Evolutionary conservation across 2,888 invertebrate species (phyloP).

Genomic region (Idaea aversata): DNA sequence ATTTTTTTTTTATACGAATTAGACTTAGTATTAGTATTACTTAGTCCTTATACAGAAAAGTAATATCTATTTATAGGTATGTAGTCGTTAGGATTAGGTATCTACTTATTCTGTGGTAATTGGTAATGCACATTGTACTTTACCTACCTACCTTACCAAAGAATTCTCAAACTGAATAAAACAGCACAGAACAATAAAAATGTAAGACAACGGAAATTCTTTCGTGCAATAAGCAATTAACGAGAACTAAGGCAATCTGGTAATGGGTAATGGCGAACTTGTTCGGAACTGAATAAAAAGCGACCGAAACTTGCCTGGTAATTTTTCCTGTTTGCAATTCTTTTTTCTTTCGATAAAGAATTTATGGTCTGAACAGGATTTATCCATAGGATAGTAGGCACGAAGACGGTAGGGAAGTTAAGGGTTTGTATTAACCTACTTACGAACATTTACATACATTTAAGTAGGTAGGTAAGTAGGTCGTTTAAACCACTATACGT

Average conservation of each 20-base stretch:
- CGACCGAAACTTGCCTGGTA: slow-evolving; percentile 4
- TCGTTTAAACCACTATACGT: too few species aligned
- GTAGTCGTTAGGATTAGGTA: too few species aligned
- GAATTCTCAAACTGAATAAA: slow-evolving; percentile 1
- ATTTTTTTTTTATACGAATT: too few species aligned
- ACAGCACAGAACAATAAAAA: slow-evolving; percentile 15
- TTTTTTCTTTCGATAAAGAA: neutral
- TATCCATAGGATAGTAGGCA: neutral
- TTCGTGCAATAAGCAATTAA: slow-evolving; percentile 23
- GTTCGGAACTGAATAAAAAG: slow-evolving; percentile 8
- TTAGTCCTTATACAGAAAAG: too few species aligned
- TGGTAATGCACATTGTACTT: neutral
- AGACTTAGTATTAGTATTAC: too few species aligned
- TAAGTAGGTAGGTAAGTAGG: neutral
- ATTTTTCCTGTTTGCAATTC: slow-evolving; percentile 8
- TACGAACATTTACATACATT: too few species aligned
- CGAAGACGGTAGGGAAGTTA: neutral
- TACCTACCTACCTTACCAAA: slow-evolving; percentile 6
- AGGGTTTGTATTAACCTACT: neutral
- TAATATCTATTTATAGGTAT: too few species aligned
- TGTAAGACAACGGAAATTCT: slow-evolving; percentile 21
- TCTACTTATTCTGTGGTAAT: too few species aligned
- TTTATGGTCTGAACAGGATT: neutral
- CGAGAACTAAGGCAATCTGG: slow-evolving; percentile 23
- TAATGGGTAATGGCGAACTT: slow-evolving; percentile 20